Conservation (phyloP, 2,797 vertebrate genomes). For the Bovichtus variegatus region DNA sequence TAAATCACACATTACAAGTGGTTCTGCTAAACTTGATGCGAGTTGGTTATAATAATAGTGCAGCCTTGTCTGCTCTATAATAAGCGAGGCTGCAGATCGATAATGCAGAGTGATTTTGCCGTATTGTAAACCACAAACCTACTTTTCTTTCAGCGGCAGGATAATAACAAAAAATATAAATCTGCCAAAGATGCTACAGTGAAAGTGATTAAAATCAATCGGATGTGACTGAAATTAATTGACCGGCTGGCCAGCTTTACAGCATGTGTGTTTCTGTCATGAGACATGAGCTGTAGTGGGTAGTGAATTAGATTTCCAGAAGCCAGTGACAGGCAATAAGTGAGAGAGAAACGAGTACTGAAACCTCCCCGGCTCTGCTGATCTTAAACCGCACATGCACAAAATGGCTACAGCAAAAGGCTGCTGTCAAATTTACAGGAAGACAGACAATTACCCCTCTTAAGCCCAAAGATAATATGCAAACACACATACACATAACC, state of each 20-base stretch:
- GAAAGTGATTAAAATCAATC: constrained; percentile 53
- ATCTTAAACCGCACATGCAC: constrained; percentile 8
- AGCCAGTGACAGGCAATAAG: constrained; percentile 39
- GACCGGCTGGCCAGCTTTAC: constrained; percentile 37
- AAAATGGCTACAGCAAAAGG: constrained; percentile 40
- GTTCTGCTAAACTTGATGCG: neutral
- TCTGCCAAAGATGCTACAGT: constrained; percentile 20
- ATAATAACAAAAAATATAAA: constrained; percentile 31
- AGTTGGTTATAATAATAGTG: constrained; percentile 48
- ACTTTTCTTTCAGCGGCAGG: constrained; percentile 18
- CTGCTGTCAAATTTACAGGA: constrained; percentile 30
- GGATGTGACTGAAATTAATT: constrained; percentile 43
- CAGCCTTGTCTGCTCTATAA: constrained; percentile 50
- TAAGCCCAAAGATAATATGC: constrained; percentile 61
- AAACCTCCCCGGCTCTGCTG: constrained; percentile 26
- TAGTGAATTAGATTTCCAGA: constrained; percentile 55
- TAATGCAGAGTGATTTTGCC: constrained; percentile 57
- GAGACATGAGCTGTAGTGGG: constrained; percentile 21
- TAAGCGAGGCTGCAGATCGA: constrained; percentile 56
- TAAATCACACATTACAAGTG: constrained; percentile 3
- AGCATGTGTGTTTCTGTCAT: constrained; percentile 40
- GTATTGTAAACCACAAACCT: constrained; percentile 52
- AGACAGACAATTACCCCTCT: constrained; percentile 65
- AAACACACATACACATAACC: constrained; percentile 59
- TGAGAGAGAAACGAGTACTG: constrained; percentile 12